A percentile compares a stretch with the other conserved stretches of the same genome.
Conservation (phyloP, 2,797 vertebrate genomes). For the Cossypha heuglini region DNA sequence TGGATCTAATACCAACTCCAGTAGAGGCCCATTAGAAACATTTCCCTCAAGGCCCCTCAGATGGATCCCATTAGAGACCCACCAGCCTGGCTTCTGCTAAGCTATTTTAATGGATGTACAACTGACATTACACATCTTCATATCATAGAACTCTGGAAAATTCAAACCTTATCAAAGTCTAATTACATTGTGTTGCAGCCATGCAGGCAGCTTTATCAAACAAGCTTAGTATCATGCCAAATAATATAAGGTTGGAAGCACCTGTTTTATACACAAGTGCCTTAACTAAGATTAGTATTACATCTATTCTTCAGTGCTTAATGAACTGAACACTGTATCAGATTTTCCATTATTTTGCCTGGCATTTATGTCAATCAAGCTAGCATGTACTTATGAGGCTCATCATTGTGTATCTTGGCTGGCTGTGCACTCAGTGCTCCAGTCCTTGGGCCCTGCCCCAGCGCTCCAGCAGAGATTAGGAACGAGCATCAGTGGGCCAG, state of each 20-base stretch:
- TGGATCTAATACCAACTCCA: background rate
- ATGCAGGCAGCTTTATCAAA: background rate
- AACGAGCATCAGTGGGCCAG: background rate
- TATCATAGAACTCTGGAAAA: background rate
- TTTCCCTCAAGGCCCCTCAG: background rate
- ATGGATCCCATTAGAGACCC: background rate
- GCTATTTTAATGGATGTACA: background rate
- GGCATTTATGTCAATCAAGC: slow-evolving; percentile 5
- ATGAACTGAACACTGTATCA: slow-evolving; percentile 2
- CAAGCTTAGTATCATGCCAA: background rate
- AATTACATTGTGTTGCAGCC: background rate
- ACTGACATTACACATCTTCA: background rate
- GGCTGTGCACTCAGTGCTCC: background rate
- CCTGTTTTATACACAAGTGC: background rate
- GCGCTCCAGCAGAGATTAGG: background rate
- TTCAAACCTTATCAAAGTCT: background rate
- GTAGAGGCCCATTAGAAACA: background rate
- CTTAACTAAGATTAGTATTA: background rate
- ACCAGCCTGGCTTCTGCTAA: background rate
- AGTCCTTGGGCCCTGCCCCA: background rate
- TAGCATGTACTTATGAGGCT: background rate
- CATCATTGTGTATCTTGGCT: background rate
- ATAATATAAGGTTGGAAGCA: background rate
- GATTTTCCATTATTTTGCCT: slow-evolving; percentile 31
- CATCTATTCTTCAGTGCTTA: background rate